phyloP scores from a whole-genome alignment of 2,113 vertebrate species.

The Myotis davidii region DNA sequence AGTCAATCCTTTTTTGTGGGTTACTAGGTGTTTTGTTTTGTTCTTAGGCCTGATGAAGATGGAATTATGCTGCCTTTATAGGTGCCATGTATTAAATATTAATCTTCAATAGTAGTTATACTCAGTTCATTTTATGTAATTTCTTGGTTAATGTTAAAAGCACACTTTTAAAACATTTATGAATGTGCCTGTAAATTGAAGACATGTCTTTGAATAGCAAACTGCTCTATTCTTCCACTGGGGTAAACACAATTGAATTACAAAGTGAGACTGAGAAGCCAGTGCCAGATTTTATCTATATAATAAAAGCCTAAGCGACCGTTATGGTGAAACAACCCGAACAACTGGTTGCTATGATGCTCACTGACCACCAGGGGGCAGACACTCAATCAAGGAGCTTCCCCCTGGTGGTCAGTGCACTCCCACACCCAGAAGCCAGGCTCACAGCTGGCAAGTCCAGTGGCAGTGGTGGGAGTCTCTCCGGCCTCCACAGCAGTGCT shows the following conservation, averaged over 20 bases:
- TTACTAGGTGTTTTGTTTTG: conserved; percentile 50
- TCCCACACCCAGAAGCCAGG: too few relatives aligned
- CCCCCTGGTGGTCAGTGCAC: too few relatives aligned
- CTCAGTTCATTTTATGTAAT: conserved; percentile 62
- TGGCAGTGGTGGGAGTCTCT: too few relatives aligned
- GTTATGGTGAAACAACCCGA: too few relatives aligned
- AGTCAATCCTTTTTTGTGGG: not conserved
- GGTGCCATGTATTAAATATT: conserved; percentile 66
- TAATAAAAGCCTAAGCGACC: too few relatives aligned
- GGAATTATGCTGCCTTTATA: conserved; percentile 33
- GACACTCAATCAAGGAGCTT: too few relatives aligned
- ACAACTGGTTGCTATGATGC: too few relatives aligned
- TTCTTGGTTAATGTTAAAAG: conserved; percentile 75
- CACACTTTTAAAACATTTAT: conserved; percentile 67
- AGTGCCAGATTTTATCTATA: not conserved
- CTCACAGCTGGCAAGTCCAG: too few relatives aligned
- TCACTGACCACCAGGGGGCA: too few relatives aligned
- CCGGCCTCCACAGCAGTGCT: too few relatives aligned
- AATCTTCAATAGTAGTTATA: conserved; percentile 53
- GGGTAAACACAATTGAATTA: not conserved
- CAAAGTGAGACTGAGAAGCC: conserved; percentile 21
- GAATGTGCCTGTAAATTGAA: conserved; percentile 60
- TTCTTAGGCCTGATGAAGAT: conserved; percentile 6
- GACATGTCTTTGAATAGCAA: conserved; percentile 62
- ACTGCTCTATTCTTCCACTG: not conserved